Evolutionary conservation across 92 coral and sea anemone genomes (phyloP), one percentile per base, ranked within the genome.

Genomic region (Palythoa heliodiscus): DNA sequence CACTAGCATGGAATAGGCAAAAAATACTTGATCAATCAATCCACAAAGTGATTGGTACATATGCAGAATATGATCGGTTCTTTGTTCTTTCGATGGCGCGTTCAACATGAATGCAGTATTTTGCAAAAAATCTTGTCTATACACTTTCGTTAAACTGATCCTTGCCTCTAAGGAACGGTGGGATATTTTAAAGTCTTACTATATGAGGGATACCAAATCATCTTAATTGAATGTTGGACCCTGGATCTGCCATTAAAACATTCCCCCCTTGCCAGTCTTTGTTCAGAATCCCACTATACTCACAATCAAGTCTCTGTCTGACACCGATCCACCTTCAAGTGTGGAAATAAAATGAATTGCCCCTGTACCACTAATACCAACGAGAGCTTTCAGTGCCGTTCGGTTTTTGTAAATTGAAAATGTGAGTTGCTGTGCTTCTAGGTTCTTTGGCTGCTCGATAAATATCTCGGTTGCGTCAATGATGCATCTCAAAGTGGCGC

Each of bases 381-480:
- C 78, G 6, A 88, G 88, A 66, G 80, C 55, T 63, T 88, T 84
- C 52, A 88, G 85, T 47, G 91, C 82, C 76, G 72, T 87, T 63
- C 48, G 75, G 48, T 87, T 82, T 53, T 82, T 82, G 68, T 87
- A 87, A 3, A 83, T 47, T 0, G 87, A 83, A 39, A 87, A 87
- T 6, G 87, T 87, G 12, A 75, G 76, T 75, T 87, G 87, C 77
- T 82, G 87, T 76, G 90, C 90, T 40, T 82, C 87, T 0, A 86
- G 88, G 47, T 84, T 83, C 83, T 75, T 75, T 7, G 90, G 90
- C 47, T 87, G 86, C 58, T 87, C 90, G 82, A 82, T 83, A 70
- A 57, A 87, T 70, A 87, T 87, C 63, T 87, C 90, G 3, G 90
- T 87, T 19, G 90, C 90, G 73, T 87, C 90, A 35, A 87, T 87